Base-by-base conservation (phyloP, 2,888 invertebrate genomes). In the Sarcophaga variegata region DNA sequence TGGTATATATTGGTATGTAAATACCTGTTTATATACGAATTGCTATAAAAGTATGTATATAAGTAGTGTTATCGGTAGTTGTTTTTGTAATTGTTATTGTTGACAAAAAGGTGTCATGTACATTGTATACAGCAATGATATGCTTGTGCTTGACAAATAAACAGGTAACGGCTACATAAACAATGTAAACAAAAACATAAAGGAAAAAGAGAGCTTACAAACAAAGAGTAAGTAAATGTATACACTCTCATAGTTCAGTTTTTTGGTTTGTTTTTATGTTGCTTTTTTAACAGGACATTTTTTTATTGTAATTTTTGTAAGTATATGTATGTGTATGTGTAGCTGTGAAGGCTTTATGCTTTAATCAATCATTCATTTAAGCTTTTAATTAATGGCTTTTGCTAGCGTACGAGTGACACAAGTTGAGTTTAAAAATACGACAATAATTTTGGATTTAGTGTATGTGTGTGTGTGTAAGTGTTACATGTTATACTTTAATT, bases 331-430 rank as follows among this genome's bases (percentile, higher is more conserved):
- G 70, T 80, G 47, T 45, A 47, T 27, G 45, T 70, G 12, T 37
- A 10, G 10, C 8, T 10, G 37, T 37, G 8, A 10, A 10, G 37
- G 8, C 37, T 37, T 37, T 37, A 37, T 37, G 8, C 37, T 86
- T 76, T 72, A 72, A 87, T 87, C 81, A 84, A 87, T 87, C 87
- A 87, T 82, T 87, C 76, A 76, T 67, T 87, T 87, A 87, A 87
- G 79, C 84, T 87, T 79, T 84, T 82, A 87, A 87, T 87, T 87
- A 87, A 87, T 87, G 81, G 66, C 79, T 74, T 72, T 62, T 60
- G 25, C 12, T 27, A 70, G 14, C 49, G 45, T 45, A 60, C n/a
- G n/a, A 59, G 37, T 22, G 20, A 47, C 66, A 66, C 62, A 71
- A 70, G 70, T 54, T 72, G 10, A n/a, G 59, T 27, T 62, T 22